These are phyloP conservation scores for Casuarius casuarius DNA, from an alignment of 2,113 vertebrate species.

Conservation along the genomic window DNA sequence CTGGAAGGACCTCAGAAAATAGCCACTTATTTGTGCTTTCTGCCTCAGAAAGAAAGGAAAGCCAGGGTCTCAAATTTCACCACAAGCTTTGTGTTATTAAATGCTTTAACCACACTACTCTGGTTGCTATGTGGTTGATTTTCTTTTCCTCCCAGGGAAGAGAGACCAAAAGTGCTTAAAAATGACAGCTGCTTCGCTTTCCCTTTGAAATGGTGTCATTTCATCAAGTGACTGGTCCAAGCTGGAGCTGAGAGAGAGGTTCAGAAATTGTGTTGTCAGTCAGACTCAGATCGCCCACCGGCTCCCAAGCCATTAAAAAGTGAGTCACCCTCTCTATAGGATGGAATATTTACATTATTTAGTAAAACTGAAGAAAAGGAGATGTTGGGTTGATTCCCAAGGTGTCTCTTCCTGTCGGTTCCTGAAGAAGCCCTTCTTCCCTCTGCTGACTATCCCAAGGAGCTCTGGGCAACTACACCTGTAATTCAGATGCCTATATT, in stretches of 20 bases:
- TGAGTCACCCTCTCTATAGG: not conserved
- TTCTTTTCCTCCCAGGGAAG: not conserved
- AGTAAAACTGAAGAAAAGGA: not conserved
- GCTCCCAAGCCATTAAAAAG: not conserved
- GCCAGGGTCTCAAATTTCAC: not conserved
- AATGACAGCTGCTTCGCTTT: slow-evolving; percentile 4
- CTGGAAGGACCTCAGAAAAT: not conserved
- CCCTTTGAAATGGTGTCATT: not conserved
- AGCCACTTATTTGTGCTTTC: not conserved
- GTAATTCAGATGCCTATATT: not conserved
- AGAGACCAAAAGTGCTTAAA: not conserved
- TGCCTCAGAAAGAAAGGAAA: not conserved
- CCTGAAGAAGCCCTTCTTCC: not conserved
- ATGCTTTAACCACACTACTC: not conserved
- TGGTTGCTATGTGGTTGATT: not conserved
- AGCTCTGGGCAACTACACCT: not conserved
- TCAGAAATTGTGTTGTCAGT: not conserved
- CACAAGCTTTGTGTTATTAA: not conserved
- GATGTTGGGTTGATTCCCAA: not conserved
- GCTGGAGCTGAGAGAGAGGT: not conserved
- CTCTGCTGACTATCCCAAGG: not conserved
- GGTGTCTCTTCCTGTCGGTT: not conserved
- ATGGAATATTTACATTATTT: not conserved
- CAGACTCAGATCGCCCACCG: not conserved
- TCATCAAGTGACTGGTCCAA: not conserved